Conservation (phyloP, 2,113 vertebrate genomes). For the human region DNA sequence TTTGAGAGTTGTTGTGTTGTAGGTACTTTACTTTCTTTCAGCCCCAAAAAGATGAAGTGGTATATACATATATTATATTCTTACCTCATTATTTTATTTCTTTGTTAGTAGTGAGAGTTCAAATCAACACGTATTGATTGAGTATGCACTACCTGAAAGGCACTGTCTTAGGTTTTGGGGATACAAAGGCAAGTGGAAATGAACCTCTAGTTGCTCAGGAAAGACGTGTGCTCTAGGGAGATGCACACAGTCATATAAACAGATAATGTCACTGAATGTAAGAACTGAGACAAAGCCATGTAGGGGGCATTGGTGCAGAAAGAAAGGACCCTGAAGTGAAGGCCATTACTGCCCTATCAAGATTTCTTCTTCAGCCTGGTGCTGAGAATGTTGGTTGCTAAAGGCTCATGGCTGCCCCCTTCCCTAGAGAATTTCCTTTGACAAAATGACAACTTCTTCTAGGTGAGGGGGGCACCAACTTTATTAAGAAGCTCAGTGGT, state of each 20-base stretch:
- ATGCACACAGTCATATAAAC: neutral
- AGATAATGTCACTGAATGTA: neutral
- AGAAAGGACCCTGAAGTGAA: neutral
- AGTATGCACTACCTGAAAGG: neutral
- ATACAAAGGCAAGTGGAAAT: neutral
- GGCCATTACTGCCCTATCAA: neutral
- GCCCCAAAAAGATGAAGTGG: neutral
- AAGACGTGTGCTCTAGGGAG: neutral
- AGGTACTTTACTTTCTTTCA: neutral
- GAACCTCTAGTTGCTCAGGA: neutral
- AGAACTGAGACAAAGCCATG: neutral
- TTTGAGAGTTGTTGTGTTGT: neutral
- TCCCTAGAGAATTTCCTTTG: neutral
- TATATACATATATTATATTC: neutral
- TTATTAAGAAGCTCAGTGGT: neutral
- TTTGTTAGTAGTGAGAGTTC: neutral
- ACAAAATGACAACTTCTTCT: neutral
- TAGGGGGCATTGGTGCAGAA: neutral
- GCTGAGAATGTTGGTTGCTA: neutral
- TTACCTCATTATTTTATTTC: neutral
- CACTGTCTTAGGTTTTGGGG: neutral
- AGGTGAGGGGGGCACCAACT: neutral
- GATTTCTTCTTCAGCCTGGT: neutral
- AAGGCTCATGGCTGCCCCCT: neutral
- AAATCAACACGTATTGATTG: neutral